Conservation (phyloP, 2,888 invertebrate species). For the Argyresthia goedartella region DNA sequence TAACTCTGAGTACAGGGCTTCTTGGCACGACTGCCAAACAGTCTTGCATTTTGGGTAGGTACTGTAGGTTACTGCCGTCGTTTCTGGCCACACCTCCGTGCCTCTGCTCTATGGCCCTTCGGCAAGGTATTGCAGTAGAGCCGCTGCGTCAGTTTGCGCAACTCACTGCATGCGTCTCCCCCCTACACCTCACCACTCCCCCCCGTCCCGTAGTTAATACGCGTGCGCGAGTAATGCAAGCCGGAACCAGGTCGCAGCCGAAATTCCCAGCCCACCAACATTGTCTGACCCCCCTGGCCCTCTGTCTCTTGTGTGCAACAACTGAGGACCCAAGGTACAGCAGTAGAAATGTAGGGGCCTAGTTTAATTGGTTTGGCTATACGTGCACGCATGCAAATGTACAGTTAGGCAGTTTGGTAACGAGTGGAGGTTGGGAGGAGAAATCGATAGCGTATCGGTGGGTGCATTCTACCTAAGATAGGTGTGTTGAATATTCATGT, state of each 20-base stretch:
- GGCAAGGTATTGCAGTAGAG: constrained; percentile 36
- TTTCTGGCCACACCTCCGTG: too few relatives aligned
- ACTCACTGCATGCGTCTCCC: constrained; percentile 54
- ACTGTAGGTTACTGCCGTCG: too few relatives aligned
- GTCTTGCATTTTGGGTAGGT: too few relatives aligned
- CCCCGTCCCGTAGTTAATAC: constrained; percentile 24
- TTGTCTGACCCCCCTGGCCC: constrained; percentile 29
- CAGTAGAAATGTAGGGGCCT: constrained; percentile 18
- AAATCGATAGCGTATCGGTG: constrained; percentile 51
- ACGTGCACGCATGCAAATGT: constrained; percentile 69
- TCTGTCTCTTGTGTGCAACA: neutral
- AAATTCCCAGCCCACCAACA: constrained; percentile 39
- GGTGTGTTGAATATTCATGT: neutral
- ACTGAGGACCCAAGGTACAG: neutral
- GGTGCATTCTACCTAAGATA: constrained; percentile 4
- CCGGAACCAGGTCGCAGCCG: constrained; percentile 66
- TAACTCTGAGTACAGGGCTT: too few relatives aligned
- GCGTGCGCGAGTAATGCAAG: constrained; percentile 66
- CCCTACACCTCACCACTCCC: constrained; percentile 17
- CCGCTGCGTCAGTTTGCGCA: constrained; percentile 60
- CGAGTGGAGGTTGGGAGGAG: constrained; percentile 40
- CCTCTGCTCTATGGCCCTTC: neutral
- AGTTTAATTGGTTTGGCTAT: constrained; percentile 26
- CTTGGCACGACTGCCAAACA: too few relatives aligned
- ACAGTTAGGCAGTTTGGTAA: constrained; percentile 52